Percentiles rank a stretch among this genome's conserved stretches.
phyloP scores from a whole-genome alignment of 2,888 invertebrate genomes.

The Allacma fusca region DNA sequence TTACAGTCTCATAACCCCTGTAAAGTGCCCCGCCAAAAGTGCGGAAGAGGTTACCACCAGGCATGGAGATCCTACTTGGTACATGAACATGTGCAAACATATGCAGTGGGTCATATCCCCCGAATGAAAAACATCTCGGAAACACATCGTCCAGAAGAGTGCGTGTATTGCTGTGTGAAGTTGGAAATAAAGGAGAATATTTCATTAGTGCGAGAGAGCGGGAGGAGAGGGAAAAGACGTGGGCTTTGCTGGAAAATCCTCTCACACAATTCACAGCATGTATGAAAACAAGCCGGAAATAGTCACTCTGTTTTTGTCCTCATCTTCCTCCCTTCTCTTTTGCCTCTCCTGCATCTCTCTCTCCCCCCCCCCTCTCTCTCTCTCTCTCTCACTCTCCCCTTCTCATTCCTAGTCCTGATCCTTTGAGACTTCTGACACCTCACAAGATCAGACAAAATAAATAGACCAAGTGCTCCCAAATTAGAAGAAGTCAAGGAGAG shows the following conservation, averaged over 20 bases:
- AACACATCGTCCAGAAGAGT: too few species aligned
- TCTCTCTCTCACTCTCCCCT: slow-evolving; percentile 7
- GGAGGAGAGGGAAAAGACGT: slow-evolving; percentile 13
- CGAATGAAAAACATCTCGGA: too few species aligned
- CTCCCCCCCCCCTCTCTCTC: neutral
- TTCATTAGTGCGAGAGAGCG: neutral
- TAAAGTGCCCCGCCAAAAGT: neutral
- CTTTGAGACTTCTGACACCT: slow-evolving; percentile 36
- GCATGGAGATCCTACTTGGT: too few species aligned
- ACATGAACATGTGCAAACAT: too few species aligned
- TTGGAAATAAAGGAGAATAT: slow-evolving; percentile 8
- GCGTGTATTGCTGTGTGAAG: too few species aligned
- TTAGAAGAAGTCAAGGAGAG: slow-evolving; percentile 26
- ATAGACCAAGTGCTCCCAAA: slow-evolving; percentile 35
- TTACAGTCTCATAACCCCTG: neutral
- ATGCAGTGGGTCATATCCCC: too few species aligned
- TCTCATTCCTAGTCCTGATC: slow-evolving; percentile 9
- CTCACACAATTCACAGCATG: slow-evolving; percentile 5
- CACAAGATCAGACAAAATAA: slow-evolving; percentile 31
- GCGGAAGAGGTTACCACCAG: neutral
- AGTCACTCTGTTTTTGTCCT: slow-evolving; percentile 29
- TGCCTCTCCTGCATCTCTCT: neutral
- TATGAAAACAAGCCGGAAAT: slow-evolving; percentile 33
- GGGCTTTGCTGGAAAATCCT: neutral
- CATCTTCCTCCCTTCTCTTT: neutral